A percentile compares a stretch with the other conserved stretches of the same genome.
phyloP scores from a whole-genome alignment of 2,113 vertebrate species.

The Ciconia maguari region DNA sequence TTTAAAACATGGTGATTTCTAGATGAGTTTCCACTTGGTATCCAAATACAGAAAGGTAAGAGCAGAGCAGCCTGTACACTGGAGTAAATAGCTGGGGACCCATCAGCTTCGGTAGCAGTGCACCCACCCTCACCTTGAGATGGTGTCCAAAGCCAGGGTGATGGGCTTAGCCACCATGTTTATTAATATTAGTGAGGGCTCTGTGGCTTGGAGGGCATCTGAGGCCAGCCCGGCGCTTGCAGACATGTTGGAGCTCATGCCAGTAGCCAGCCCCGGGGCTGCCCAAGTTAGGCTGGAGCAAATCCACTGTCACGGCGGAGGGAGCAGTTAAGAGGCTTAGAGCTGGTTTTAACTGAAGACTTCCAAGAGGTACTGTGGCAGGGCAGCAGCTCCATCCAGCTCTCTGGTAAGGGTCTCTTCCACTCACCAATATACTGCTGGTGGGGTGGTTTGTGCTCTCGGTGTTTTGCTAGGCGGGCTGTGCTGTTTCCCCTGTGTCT shows the following conservation, averaged over 20 bases:
- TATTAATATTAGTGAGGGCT: not conserved
- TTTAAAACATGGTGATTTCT: not conserved
- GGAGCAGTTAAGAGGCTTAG: not conserved
- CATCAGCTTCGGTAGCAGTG: rapidly evolving
- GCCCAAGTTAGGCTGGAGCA: not conserved
- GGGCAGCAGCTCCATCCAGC: not conserved
- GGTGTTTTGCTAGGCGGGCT: rapidly evolving
- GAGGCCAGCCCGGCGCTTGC: not conserved
- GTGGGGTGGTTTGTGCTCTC: not conserved
- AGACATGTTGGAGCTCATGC: not conserved
- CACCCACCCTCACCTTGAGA: not conserved
- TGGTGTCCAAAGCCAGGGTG: rapidly evolving
- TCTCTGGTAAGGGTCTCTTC: not conserved
- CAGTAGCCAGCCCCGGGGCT: not conserved
- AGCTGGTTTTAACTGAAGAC: not conserved
- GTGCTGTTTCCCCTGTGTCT: not conserved
- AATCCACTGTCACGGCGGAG: not conserved
- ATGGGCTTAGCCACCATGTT: not conserved
- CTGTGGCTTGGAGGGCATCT: not conserved
- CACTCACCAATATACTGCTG: not conserved
- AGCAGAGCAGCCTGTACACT: not conserved
- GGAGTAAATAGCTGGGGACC: not conserved
- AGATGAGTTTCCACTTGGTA: not conserved
- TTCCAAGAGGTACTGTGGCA: not conserved
- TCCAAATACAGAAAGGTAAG: not conserved